These are phyloP conservation scores for Canis aureus DNA, from an alignment of 2,113 vertebrate genomes.

Conservation along the genomic window DNA sequence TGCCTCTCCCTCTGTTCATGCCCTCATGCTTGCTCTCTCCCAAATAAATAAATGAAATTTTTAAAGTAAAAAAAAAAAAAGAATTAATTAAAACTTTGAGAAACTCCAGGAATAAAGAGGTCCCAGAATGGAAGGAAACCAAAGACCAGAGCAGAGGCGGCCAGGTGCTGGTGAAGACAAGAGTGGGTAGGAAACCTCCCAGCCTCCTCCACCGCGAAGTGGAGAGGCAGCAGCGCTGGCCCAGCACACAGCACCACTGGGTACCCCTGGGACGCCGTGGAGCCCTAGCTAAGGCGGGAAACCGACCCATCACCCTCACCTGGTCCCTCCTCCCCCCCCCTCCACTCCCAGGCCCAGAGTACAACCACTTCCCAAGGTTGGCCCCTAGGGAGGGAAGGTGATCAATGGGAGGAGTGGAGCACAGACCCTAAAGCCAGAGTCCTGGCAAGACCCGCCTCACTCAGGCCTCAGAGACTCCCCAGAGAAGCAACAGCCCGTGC, in stretches of 20 bases:
- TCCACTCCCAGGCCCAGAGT: not conserved
- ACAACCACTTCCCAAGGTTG: not conserved
- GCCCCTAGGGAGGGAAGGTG: not conserved
- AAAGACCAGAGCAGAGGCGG: not conserved
- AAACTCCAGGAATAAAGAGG: not conserved
- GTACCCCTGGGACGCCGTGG: too few species aligned
- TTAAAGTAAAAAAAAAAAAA: not conserved
- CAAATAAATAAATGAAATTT: too few species aligned
- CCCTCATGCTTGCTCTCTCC: too few species aligned
- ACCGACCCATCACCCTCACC: rapidly evolving
- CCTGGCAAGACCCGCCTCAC: too few species aligned
- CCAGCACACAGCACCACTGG: not conserved
- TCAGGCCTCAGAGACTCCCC: not conserved
- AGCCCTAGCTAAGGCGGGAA: rapidly evolving
- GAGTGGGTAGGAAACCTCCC: not conserved
- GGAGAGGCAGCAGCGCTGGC: not conserved
- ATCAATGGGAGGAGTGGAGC: rapidly evolving
- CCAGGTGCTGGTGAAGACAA: rapidly evolving
- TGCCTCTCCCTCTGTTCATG: too few species aligned
- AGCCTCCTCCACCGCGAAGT: rapidly evolving
- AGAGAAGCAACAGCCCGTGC: rapidly evolving
- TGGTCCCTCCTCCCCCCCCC: not conserved
- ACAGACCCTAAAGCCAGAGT: not conserved
- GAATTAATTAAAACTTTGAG: not conserved
- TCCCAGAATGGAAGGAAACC: not conserved